These are phyloP conservation scores for Lasioglossum pauxillum DNA, from an alignment of 2,888 invertebrate species.

Conservation along the genomic window DNA sequence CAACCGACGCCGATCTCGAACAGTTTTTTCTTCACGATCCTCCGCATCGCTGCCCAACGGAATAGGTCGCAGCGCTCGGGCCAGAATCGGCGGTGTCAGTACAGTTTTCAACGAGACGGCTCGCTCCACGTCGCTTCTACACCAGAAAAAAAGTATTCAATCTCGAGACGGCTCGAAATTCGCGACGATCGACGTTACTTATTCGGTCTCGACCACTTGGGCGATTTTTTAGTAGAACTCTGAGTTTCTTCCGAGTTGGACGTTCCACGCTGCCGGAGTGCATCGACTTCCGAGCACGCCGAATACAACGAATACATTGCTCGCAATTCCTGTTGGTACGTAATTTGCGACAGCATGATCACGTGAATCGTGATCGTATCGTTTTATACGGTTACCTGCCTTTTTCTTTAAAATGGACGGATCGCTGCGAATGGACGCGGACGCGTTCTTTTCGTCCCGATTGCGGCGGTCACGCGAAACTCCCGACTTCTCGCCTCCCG, in stretches of 20 bases:
- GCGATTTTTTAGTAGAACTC: neutral
- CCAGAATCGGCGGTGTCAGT: conserved; percentile 40
- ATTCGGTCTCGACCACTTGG: neutral
- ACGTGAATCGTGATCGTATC: neutral
- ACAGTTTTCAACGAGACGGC: conserved; percentile 39
- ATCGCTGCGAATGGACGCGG: neutral
- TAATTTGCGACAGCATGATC: neutral
- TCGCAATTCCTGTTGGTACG: conserved; percentile 25
- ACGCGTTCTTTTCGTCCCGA: neutral
- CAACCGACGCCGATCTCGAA: neutral
- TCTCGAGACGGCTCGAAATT: neutral
- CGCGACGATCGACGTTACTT: conserved; percentile 21
- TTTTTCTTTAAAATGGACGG: neutral
- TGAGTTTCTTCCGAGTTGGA: neutral
- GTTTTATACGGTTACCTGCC: conserved; percentile 23
- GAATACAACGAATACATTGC: conserved; percentile 20
- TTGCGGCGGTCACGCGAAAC: neutral
- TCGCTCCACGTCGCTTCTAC: neutral
- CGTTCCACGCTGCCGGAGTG: neutral
- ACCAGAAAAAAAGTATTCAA: neutral
- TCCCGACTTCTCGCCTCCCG: neutral
- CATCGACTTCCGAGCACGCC: neutral
- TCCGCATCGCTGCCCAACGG: conserved; percentile 16
- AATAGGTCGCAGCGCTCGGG: conserved; percentile 39
- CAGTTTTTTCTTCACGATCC: neutral